Base-by-base conservation (phyloP, 1,140 invertebrate species). In the Trichomalopsis sarcophagae region DNA sequence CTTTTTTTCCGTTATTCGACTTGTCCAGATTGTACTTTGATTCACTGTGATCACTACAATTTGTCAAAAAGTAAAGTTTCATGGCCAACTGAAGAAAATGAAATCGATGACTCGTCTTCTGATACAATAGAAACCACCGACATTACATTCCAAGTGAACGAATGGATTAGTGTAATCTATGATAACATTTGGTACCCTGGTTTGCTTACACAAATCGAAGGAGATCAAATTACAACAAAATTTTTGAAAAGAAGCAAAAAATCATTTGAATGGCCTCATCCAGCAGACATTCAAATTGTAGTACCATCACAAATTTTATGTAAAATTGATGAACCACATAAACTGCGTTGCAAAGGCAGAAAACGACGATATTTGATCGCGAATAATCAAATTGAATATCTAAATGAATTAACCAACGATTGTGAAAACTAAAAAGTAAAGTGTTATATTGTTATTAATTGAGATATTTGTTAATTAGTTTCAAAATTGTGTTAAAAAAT, bases 151-250 rank as follows among this genome's bases (percentile, higher is more conserved):
- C 62, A 66, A 66, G 62, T 66, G 10, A 66, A 66, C 5, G 62
- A 66, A 66, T 66, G 14, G 62, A 66, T 66, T 66, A 66, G 13
- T 66, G 62, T 66, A 40, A 40, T 40, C 40, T 40, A 40, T 40
- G 40, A 7, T 40, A 9, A 40, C 5, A 40, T 6, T 40, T 66
- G 62, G 13, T 66, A 66, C 10, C 62, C 62, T 66, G 14, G 62
- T n/a, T 66, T 66, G 62, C 9, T 66, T 17, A 66, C n/a, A 66
- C 62, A n/a, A 66, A 10, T 66, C n/a, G 62, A 66, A 66, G 62
- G n/a, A 66, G 62, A 66, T 66, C 62, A 66, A 66, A 66, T 66
- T 66, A 66, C n/a, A 66, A 66, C n/a, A 66, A 66, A 66, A 66
- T 66, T 66, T 66, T 10, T 66, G 7, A 66, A 66, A 66, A 66